Conservation (phyloP, 2,888 invertebrate genomes). For the Tachina grossa region DNA sequence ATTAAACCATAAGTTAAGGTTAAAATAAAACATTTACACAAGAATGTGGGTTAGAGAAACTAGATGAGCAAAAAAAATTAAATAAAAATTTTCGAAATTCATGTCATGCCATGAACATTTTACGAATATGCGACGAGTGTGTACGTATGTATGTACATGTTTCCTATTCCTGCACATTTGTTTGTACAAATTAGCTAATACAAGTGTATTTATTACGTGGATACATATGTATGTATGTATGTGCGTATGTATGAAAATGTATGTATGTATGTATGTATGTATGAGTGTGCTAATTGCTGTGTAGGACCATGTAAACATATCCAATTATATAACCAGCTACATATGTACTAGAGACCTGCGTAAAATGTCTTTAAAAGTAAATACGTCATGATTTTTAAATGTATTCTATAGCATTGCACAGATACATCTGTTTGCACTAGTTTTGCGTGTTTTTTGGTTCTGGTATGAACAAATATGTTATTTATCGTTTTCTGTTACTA, state of each 20-base stretch:
- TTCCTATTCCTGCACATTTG: not conserved
- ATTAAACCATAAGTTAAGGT: constrained; percentile 60
- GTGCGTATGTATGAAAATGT: not conserved
- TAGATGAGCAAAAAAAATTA: not conserved
- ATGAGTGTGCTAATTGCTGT: not conserved
- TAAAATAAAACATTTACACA: constrained; percentile 38
- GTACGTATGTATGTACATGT: not conserved
- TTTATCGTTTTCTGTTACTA: too few relatives aligned
- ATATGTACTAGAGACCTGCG: too few relatives aligned
- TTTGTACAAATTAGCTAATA: constrained; percentile 24
- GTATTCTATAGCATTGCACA: too few relatives aligned
- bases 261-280: not conserved
- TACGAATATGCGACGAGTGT: not conserved
- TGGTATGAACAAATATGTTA: too few relatives aligned
- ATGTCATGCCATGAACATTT: constrained; percentile 33
- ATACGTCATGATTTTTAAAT: too few relatives aligned
- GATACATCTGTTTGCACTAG: too few relatives aligned
- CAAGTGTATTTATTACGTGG: not conserved
- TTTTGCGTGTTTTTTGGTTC: too few relatives aligned
- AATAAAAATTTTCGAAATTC: constrained; percentile 11
- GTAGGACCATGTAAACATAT: constrained; percentile 42
- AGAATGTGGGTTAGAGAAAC: constrained; percentile 41
- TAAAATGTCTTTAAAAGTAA: too few relatives aligned
- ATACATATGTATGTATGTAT: too few relatives aligned
- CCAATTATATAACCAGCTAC: constrained; percentile 45